Percentiles rank a stretch among this genome's conserved stretches.
phyloP scores from a whole-genome alignment of 2,797 vertebrate species.

The Orientallactaga sibirica region DNA sequence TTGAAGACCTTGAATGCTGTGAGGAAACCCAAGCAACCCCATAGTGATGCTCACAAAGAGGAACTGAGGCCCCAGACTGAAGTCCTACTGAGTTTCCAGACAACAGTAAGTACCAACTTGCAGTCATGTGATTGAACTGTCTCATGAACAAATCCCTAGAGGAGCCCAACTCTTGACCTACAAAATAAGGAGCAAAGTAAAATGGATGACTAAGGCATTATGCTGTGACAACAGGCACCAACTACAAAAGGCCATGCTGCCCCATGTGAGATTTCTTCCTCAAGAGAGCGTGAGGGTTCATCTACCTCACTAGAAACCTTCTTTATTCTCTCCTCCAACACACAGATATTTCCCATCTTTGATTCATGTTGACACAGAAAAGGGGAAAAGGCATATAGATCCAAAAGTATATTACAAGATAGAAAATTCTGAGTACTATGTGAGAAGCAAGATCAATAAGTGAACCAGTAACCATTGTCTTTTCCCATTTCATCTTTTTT shows the following conservation, averaged over 20 bases:
- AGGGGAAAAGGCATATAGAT: background rate
- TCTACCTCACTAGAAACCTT: background rate
- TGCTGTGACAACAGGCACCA: background rate
- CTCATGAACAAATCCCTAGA: background rate
- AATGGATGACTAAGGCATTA: background rate
- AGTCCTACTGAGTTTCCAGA: background rate
- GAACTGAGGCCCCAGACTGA: background rate
- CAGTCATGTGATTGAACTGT: background rate
- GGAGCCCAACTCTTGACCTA: background rate
- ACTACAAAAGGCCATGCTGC: background rate
- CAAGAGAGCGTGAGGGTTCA: background rate
- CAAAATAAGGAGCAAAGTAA: background rate
- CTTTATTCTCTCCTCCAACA: background rate
- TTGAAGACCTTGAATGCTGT: background rate
- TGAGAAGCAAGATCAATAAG: background rate
- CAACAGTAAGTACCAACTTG: background rate
- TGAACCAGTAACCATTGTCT: fast-evolving
- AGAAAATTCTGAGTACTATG: background rate
- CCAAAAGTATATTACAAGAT: background rate
- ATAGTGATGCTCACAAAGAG: background rate
- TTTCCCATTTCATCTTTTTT: background rate
- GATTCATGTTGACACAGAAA: background rate
- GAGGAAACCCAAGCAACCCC: background rate
- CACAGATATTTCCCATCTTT: background rate
- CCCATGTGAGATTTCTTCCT: background rate